These are phyloP conservation scores for Octopus bimaculoides DNA, from an alignment of 1,140 invertebrate species.

Conservation along the genomic window DNA sequence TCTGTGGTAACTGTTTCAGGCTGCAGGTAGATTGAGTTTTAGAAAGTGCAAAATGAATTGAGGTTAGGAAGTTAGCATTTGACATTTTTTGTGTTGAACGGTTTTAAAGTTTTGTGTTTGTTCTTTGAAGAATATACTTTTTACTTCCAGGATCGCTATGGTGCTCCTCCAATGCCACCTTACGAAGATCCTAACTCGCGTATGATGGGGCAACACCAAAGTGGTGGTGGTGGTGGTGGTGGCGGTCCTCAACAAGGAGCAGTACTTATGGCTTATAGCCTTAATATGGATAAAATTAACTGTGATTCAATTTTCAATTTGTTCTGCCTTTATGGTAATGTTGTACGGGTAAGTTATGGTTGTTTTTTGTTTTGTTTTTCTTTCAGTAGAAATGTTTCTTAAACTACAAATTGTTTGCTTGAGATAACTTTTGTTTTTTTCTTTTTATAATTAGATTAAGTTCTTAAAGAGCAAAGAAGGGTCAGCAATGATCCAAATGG, in stretches of 20 bases:
- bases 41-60: too few relatives aligned
- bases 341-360: slow-evolving; percentile 78
- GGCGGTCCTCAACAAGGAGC: slow-evolving; percentile 71
- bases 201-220: slow-evolving; percentile 9
- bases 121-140: background rate
- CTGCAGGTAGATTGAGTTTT: too few relatives aligned
- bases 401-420: background rate
- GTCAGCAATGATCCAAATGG: slow-evolving; percentile 99
- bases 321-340: slow-evolving; percentile 97
- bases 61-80: too few relatives aligned
- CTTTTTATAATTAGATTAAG: slow-evolving; percentile 75
- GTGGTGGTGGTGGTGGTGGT: background rate
- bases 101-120: too few relatives aligned
- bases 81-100: too few relatives aligned
- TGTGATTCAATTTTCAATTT: slow-evolving; percentile 97
- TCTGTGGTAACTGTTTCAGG: too few relatives aligned
- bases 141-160: slow-evolving; percentile 12
- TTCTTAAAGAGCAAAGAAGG: slow-evolving; percentile 98
- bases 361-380: background rate
- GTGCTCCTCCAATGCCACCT: slow-evolving; percentile 23
- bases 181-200: slow-evolving; percentile 8
- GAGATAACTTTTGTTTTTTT: background rate
- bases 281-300: slow-evolving; percentile 90
- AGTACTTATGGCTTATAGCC: slow-evolving; percentile 97
- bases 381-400: background rate